These are phyloP conservation scores for Masnerella sp. DNA, from an alignment of 2,888 invertebrate species.

Conservation along the genomic window DNA sequence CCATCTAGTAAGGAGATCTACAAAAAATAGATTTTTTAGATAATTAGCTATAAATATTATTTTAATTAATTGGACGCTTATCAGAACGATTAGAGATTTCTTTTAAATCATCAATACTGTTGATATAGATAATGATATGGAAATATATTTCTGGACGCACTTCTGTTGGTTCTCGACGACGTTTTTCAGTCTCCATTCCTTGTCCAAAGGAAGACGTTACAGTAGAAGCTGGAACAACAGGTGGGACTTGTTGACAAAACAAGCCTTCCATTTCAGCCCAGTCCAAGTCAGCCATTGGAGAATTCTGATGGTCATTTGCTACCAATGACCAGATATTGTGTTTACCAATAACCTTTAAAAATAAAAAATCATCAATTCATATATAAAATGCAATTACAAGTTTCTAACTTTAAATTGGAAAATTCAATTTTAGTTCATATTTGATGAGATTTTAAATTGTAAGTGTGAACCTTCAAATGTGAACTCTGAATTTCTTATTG, in stretches of 20 bases:
- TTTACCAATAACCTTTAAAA: conserved; percentile 87
- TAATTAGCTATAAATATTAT: no score
- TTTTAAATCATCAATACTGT: no score
- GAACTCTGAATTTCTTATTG: no score
- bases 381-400: no score
- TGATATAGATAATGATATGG: conserved; percentile 1
- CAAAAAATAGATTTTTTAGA: conserved; percentile 60
- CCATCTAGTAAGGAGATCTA: conserved; percentile 93
- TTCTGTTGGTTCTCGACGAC: conserved; percentile 89
- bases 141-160: conserved; percentile 72
- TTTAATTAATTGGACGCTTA: no score
- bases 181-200: conserved; percentile 79
- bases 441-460: no score
- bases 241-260: conserved; percentile 91
- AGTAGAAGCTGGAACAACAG: conserved; percentile 75
- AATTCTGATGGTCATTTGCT: conserved; percentile 89
- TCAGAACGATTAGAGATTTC: no score
- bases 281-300: conserved; percentile 90
- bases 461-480: no score
- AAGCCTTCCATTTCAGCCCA: conserved; percentile 96
- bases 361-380: not conserved
- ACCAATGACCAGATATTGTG: conserved; percentile 96
- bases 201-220: conserved; percentile 80
- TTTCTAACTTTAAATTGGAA: no score
- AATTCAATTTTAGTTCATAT: no score